Evolutionary conservation across 2,113 vertebrate genomes (phyloP).

Genomic region (Pampusana beccarii): DNA sequence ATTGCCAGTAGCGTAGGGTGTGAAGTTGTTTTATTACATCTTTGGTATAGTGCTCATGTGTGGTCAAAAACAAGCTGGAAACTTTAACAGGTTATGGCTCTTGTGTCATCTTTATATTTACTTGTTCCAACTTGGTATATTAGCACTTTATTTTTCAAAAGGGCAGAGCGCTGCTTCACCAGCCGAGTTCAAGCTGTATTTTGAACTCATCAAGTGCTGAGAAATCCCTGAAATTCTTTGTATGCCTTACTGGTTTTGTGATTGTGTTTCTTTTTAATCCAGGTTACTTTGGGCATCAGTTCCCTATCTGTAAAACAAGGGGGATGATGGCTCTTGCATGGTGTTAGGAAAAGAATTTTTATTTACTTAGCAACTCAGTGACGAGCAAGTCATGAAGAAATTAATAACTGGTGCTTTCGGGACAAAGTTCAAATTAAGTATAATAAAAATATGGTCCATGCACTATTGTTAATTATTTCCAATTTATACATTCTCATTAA

Average conservation of each 20-base stretch:
- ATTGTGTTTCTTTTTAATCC: not conserved
- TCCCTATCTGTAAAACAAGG: not conserved
- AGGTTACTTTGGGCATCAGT: not conserved
- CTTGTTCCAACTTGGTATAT: not conserved
- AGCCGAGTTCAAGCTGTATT: not conserved
- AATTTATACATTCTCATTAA: not conserved
- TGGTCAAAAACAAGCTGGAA: not conserved
- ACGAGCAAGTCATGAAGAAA: not conserved
- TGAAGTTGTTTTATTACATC: not conserved
- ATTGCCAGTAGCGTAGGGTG: not conserved
- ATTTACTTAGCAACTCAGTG: not conserved
- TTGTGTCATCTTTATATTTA: not conserved
- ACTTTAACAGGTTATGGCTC: not conserved
- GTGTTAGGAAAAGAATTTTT: not conserved
- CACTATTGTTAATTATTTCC: not conserved
- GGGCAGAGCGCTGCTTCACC: not conserved
- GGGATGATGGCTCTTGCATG: not conserved
- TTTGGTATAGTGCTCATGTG: not conserved
- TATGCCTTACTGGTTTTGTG: not conserved
- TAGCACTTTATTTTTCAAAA: not conserved
- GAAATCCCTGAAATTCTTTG: not conserved
- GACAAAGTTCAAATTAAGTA: not conserved
- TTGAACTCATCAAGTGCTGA: rapidly evolving
- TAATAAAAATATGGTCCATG: not conserved
- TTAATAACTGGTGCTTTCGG: not conserved